Evolutionary conservation across 2,113 vertebrate species (phyloP).

Genomic region (Trochalopteron elliotii): DNA sequence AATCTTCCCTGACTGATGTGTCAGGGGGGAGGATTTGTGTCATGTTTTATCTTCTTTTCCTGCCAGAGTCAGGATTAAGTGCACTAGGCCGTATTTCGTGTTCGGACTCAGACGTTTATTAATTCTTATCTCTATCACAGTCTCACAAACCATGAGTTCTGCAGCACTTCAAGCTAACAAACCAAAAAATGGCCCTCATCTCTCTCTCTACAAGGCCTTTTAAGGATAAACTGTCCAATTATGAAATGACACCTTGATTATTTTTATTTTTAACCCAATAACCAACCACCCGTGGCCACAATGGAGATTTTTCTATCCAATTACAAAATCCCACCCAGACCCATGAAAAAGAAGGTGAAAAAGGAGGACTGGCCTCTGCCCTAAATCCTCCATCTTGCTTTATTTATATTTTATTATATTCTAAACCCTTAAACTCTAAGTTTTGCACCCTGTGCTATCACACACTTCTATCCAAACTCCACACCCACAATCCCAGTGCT

Average conservation of each 20-base stretch:
- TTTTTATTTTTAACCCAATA: background rate
- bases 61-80: background rate
- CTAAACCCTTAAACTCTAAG: background rate
- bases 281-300: background rate
- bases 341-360: background rate
- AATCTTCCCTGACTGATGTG: fast-evolving
- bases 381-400: background rate
- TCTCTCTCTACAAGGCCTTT: background rate
- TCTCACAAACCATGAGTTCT: background rate
- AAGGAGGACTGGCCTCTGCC: background rate
- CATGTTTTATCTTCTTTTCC: background rate
- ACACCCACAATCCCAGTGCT: background rate
- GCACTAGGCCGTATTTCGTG: background rate
- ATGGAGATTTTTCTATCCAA: background rate
- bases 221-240: background rate
- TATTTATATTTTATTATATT: background rate
- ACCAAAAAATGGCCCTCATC: background rate
- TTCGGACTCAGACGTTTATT: background rate
- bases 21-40: background rate
- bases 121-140: background rate
- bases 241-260: background rate
- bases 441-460: background rate
- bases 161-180: background rate
- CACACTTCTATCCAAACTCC: background rate
- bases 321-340: background rate